Percentiles rank a stretch among this genome's conserved stretches.
Conservation (phyloP, 2,797 vertebrate genomes). For the Acanthurus leucopareius region DNA sequence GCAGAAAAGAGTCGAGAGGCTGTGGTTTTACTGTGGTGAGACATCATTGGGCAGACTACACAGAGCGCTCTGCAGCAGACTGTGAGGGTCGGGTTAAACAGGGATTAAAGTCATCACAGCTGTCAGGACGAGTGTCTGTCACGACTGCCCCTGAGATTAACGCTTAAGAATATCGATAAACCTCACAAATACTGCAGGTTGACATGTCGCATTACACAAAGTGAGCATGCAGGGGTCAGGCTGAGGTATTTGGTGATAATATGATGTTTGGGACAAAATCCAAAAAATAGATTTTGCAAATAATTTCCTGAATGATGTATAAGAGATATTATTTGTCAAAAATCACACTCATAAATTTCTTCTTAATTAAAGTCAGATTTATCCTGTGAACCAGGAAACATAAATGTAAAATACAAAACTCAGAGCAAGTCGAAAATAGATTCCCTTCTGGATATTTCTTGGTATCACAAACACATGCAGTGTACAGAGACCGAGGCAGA, state of each 20-base stretch:
- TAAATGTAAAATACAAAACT: not conserved
- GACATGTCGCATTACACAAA: not conserved
- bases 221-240: not conserved
- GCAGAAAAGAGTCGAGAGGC: not conserved
- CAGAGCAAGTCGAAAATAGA: not conserved
- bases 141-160: conserved; percentile 64
- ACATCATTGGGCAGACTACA: conserved; percentile 30
- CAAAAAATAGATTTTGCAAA: not conserved
- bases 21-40: conserved; percentile 14
- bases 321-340: too few species aligned
- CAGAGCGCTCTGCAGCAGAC: conserved; percentile 38
- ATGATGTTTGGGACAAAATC: not conserved
- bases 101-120: conserved; percentile 82
- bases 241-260: not conserved
- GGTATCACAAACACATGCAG: not conserved
- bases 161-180: conserved; percentile 57
- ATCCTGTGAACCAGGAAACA: not conserved
- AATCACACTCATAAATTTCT: not conserved
- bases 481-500: conserved; percentile 5
- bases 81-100: conserved; percentile 36
- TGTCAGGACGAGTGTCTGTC: conserved; percentile 62
- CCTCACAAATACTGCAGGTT: conserved; percentile 24
- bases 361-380: not conserved
- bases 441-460: not conserved
- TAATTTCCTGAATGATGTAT: not conserved